Percentiles rank a stretch among this genome's conserved stretches.
These are phyloP conservation scores for Yponomeuta malinellus DNA, from an alignment of 2,888 invertebrate species.

Conservation along the genomic window DNA sequence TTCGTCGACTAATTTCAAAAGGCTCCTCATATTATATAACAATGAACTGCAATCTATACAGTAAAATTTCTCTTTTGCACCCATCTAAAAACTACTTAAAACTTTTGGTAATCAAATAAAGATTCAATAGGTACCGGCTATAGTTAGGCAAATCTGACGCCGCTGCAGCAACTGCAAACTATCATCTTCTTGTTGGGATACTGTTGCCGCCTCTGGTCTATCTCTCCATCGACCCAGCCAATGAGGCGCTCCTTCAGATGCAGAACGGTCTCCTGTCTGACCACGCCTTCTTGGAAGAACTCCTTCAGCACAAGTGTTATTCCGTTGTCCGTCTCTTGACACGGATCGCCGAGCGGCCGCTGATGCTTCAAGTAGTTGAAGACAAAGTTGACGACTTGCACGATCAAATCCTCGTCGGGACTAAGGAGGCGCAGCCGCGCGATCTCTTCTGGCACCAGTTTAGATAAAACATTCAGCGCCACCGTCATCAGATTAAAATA, in stretches of 20 bases:
- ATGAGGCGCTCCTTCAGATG: constrained; percentile 47
- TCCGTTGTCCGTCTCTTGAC: constrained; percentile 45
- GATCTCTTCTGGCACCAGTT: constrained; percentile 52
- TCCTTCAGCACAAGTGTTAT: constrained; percentile 54
- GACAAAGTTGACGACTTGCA: constrained; percentile 59
- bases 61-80: not conserved
- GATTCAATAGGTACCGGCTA: not conserved
- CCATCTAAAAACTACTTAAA: not conserved
- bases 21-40: too few species aligned
- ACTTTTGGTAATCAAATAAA: not conserved
- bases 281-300: constrained; percentile 61
- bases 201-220: constrained; percentile 33
- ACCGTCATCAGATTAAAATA: constrained; percentile 60
- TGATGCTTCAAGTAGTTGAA: constrained; percentile 59
- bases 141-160: constrained; percentile 5
- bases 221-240: constrained; percentile 43
- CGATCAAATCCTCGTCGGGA: constrained; percentile 59
- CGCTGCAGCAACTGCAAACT: constrained; percentile 43
- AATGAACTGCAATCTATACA: too few species aligned
- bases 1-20: too few species aligned
- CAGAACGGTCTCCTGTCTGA: constrained; percentile 53
- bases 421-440: constrained; percentile 49
- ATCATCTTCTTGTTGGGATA: constrained; percentile 46
- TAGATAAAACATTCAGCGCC: constrained; percentile 50
- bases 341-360: constrained; percentile 52